Evolutionary conservation across 2,113 vertebrate species (phyloP), one percentile per base, ranked within the genome.

Genomic region (Heterotis niloticus): DNA sequence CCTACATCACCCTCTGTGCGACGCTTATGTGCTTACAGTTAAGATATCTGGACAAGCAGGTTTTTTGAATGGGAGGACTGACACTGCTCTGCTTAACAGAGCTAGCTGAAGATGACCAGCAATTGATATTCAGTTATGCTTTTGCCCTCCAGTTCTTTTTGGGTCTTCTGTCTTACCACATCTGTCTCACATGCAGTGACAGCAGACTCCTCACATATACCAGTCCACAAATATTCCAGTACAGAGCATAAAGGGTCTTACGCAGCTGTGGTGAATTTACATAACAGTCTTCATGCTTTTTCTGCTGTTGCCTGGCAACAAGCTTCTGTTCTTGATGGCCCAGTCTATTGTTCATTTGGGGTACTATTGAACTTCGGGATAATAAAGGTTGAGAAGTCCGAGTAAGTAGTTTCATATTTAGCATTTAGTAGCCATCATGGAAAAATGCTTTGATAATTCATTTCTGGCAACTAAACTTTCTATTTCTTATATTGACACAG

Each of bases 291-390:
- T 75, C 57, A 34, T 24, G 3, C 52, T 26, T 70, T 29, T 78
- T 52, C 68, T 78, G n/a, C 23, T 65, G 67, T 80, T 69, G 51
- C 81, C 76, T 70, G 60, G 78, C 81, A 78, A 78, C 78, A 76
- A 52, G 75, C 54, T 75, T 26, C 52, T 74, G 60, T 24, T 71
- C 62, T 9, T 26, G 1, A 59, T 11, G 59, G 34, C 44, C 10
- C 13, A 44, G 24, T 11, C 73, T 23, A 18, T 29, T 60, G 57
- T 24, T 29, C 54, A 29, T 29, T 24, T 20, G 23, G 10, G 5
- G 26, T 59, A 23, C 34, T 64, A 62, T 11, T 62, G 28, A 60
- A 62, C 51, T 26, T 73, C n/a, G 56, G 56, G 24, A 57, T 13
- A 57, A 28, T 14, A 74, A 24, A 26, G n/a, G 10, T 44, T 26